Conservation (phyloP, 2,888 invertebrate genomes). For the Monochamus alternatus region DNA sequence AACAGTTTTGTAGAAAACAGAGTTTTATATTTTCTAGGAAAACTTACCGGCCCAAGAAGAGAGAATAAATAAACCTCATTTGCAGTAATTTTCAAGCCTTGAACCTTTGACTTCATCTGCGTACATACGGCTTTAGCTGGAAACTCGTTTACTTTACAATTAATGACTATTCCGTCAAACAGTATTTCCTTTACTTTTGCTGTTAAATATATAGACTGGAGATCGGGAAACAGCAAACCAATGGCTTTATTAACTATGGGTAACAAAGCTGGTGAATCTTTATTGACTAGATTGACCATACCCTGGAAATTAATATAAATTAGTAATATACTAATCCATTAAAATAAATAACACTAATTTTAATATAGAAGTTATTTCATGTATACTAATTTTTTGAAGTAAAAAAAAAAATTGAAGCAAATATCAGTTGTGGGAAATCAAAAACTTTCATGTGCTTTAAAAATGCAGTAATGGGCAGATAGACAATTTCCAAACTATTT, state of each 20-base stretch:
- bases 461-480: too few species aligned
- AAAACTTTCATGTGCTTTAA: too few species aligned
- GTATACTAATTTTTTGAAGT: too few species aligned
- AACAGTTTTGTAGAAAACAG: too few species aligned
- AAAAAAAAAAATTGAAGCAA: too few species aligned
- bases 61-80: slow-evolving; percentile 82
- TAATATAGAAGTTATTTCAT: too few species aligned
- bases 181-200: slow-evolving; percentile 81
- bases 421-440: too few species aligned
- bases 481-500: too few species aligned
- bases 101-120: slow-evolving; percentile 77
- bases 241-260: slow-evolving; percentile 80
- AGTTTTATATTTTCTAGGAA: neutral
- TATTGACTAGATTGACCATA: slow-evolving; percentile 74
- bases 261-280: slow-evolving; percentile 79
- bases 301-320: slow-evolving; percentile 68
- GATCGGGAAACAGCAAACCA: slow-evolving; percentile 79
- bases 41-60: slow-evolving; percentile 80
- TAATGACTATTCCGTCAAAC: slow-evolving; percentile 82
- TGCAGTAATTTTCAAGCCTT: slow-evolving; percentile 72
- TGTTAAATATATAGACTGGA: slow-evolving; percentile 76
- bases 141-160: slow-evolving; percentile 84
- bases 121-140: slow-evolving; percentile 83
- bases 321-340: neutral
- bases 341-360: neutral